Percentiles rank a stretch among this genome's conserved stretches.
These are phyloP conservation scores for Dasyornis broadbenti DNA, from an alignment of 2,113 vertebrate species.

Conservation along the genomic window DNA sequence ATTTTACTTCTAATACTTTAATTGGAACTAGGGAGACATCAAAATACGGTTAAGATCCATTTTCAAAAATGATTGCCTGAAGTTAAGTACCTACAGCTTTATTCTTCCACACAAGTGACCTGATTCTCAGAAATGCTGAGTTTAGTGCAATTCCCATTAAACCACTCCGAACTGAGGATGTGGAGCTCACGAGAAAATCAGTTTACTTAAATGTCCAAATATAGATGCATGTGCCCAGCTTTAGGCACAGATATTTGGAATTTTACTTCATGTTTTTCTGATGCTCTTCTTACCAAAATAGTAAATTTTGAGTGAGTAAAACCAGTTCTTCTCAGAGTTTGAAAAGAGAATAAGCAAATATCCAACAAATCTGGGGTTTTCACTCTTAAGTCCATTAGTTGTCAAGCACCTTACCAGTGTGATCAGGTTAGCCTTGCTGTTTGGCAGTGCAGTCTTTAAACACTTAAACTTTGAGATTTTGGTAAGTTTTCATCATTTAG, in stretches of 20 bases:
- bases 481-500: not conserved
- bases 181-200: not conserved
- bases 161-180: not conserved
- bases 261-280: not conserved
- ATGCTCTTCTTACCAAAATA: not conserved
- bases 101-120: slow-evolving; percentile 15
- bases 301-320: not conserved
- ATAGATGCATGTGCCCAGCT: not conserved
- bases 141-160: not conserved
- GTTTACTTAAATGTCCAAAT: not conserved
- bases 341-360: not conserved
- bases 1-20: not conserved
- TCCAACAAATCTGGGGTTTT: not conserved
- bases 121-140: slow-evolving; percentile 21
- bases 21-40: not conserved
- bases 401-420: not conserved
- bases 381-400: not conserved
- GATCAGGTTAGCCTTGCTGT: not conserved
- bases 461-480: not conserved
- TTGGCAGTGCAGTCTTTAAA: not conserved
- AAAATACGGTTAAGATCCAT: not conserved
- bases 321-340: not conserved
- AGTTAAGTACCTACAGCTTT: not conserved
- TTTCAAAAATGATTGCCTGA: slow-evolving; percentile 12
- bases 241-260: not conserved